Base-by-base conservation (phyloP, 2,888 invertebrate species). In the Epistrophella euchroma region DNA sequence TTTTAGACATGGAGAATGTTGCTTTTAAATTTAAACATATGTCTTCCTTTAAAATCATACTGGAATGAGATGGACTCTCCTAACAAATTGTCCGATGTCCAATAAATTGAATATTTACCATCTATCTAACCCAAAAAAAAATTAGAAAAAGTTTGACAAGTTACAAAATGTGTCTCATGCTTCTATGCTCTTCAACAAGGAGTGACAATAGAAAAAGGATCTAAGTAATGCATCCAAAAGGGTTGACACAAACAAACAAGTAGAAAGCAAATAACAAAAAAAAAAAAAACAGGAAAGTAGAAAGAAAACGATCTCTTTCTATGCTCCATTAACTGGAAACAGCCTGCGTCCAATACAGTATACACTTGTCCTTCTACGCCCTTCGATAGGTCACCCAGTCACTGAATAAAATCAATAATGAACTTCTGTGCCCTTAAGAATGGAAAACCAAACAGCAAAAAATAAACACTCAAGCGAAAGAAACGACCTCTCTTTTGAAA, bases 101-200 rank as follows among this genome's bases (percentile, higher is more conserved):
- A 73, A 71, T 72, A 80, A 85, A 81, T 85, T 85, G 84, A 85
- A 85, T 85, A 80, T 80, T 85, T 80, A 76, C 85, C 71, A 55
- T 15, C 58, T 9, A 55, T 40, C 78, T n/a, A n/a, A n/a, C 74
- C 22, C 4, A 60, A 70, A 37, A 58, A 45, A 74, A 32, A 35
- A 11, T 62, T 70, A 79, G 60, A 13, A 70, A 73, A 79, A 72
- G 70, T 75, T 75, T 84, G 72, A 66, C 66, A 47, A 17, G 9
- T n/a, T 28, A 45, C 45, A 40, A 64, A 19, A 45, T 64, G 10
- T 64, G 45, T 64, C n/a, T 13, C 7, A 32, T 64, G 64, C 64
- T 32, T 64, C 45, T 32, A 32, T 64, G 32, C 32, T 64, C 28
- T 64, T 11, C 28, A 45, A 64, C 32, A 45, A 55, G n/a, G 58